Base-by-base conservation (phyloP, 2,113 vertebrate genomes). In the Cepphus grylle region DNA sequence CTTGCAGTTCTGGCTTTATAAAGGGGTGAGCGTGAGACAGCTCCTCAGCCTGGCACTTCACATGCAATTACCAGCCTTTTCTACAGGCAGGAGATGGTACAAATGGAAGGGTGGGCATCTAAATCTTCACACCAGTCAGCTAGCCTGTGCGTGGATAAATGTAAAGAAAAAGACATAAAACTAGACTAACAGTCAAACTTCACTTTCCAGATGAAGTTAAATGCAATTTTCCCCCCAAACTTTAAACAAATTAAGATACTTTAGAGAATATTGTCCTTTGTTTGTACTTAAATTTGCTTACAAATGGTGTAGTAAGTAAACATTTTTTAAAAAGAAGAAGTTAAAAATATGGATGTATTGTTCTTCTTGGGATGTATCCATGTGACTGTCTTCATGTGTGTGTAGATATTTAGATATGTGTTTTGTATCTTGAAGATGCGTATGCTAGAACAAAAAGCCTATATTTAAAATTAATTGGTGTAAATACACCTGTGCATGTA, bases 361-460 rank as follows among this genome's bases (percentile, higher is more conserved):
- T n/a, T 69, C 66, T 13, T 45, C 58, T 32, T 27, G 78, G 70
- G 65, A 20, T 32, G 40, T 20, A 9, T 40, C 86, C 77, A 32
- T 1, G 1, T 27, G 74, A 17, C 8, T 11, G 30, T 38, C 38
- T 65, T 77, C 2, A 0, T 20, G 61, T 25, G 59, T 50, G 40
- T 61, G 45, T 38, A 43, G 67, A 10, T 38, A 4, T 29, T 66
- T 20, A 38, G 65, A 15, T 81, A 4, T 8, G 72, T 29, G 65
- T 52, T 88, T 63, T 45, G 26, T 43, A 4, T 45, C 59, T 55
- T 43, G 42, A 32, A 55, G 73, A 40, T 55, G 72, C 8, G 32
- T 20, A 20, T 76, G 61, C 56, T 34, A 58, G 65, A 72, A 88
- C 72, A 72, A 76, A 81, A 65, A 53, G 38, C 8, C 47, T 27